These are phyloP conservation scores for Biston betularia DNA, from an alignment of 2,888 invertebrate genomes.

Conservation along the genomic window DNA sequence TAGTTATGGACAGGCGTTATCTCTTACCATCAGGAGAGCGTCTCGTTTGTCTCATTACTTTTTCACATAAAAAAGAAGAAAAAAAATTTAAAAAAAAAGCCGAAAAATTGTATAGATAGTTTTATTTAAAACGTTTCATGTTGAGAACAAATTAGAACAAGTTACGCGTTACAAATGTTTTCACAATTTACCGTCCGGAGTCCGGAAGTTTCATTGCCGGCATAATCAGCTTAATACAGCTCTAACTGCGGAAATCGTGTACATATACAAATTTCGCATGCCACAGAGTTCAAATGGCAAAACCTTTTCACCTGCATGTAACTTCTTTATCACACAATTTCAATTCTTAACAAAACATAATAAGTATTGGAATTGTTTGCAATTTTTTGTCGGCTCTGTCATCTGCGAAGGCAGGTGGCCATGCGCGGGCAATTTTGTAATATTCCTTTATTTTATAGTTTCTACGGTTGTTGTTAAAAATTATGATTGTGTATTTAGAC, in stretches of 20 bases:
- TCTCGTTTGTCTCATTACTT: no score
- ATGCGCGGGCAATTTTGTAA: constrained; percentile 32
- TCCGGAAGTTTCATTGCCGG: constrained; percentile 13
- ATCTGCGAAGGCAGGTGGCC: constrained; percentile 30
- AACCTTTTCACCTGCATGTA: constrained; percentile 48
- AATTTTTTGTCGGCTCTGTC: constrained; percentile 12
- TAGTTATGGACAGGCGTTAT: no score
- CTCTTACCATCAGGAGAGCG: no score
- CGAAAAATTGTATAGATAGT: no score
- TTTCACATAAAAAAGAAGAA: no score
- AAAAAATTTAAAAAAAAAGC: no score
- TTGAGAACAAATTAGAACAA: no score
- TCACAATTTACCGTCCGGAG: neutral
- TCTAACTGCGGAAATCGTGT: constrained; percentile 24
- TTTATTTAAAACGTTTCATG: no score
- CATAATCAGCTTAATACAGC: constrained; percentile 9
- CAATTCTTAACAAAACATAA: neutral
- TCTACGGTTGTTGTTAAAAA: constrained; percentile 34
- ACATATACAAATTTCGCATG: constrained; percentile 44
- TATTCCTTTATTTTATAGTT: constrained; percentile 30
- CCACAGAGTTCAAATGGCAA: constrained; percentile 54
- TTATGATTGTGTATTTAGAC: constrained; percentile 36
- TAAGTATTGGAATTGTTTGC: constrained; percentile 10
- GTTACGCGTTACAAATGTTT: no score
- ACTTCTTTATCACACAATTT: neutral